phyloP scores from a whole-genome alignment of 1,140 invertebrate species.

The Campoletis sonorensis region DNA sequence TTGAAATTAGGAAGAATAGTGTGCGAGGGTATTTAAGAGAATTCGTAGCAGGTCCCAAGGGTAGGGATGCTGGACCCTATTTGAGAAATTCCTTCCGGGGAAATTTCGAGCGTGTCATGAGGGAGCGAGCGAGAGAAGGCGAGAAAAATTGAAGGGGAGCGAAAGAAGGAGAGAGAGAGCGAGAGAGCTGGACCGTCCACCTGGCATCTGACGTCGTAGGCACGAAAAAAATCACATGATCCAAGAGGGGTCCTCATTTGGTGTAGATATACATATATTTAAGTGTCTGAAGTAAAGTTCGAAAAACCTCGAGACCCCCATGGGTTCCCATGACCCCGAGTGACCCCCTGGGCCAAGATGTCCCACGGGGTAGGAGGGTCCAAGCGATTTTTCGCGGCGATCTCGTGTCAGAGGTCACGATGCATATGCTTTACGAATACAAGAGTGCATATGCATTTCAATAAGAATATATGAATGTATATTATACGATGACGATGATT shows the following conservation, averaged over 20 bases:
- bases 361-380: slow-evolving; percentile 44
- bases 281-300: not conserved
- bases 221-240: slow-evolving; percentile 62
- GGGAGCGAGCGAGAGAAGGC: not conserved
- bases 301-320: slow-evolving; percentile 66
- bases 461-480: slow-evolving; percentile 40
- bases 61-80: not conserved
- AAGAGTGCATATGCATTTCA: slow-evolving; percentile 31
- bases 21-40: slow-evolving; percentile 16
- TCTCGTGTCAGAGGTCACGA: slow-evolving; percentile 61
- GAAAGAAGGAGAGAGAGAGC: not conserved
- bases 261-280: not conserved
- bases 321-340: slow-evolving; percentile 74
- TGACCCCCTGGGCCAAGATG: slow-evolving; percentile 57
- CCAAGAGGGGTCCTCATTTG: slow-evolving; percentile 4
- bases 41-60: not conserved
- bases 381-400: slow-evolving; percentile 57
- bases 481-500: not conserved
- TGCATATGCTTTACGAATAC: slow-evolving; percentile 65
- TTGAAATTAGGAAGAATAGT: not conserved
- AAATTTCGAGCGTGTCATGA: slow-evolving; percentile 35
- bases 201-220: slow-evolving; percentile 58
- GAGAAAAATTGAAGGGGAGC: not conserved
- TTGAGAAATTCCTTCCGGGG: slow-evolving; percentile 51
- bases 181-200: slow-evolving; percentile 56